A percentile compares a stretch with the other conserved stretches of the same genome.
These are phyloP conservation scores for Gobio occitaniae DNA, from an alignment of 2,797 vertebrate genomes.

Conservation along the genomic window DNA sequence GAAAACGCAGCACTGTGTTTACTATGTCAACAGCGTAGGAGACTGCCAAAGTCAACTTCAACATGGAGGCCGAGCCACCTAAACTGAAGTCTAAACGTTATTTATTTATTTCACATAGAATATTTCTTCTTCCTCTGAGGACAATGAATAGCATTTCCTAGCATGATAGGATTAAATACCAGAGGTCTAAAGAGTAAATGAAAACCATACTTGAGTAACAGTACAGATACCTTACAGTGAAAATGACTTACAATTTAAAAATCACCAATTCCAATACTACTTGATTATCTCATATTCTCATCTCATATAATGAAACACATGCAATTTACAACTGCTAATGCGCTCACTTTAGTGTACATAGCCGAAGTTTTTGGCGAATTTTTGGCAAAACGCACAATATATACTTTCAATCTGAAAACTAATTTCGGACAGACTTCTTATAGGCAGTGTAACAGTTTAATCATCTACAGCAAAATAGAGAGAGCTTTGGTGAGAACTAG, in stretches of 20 bases:
- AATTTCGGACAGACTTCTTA: no score
- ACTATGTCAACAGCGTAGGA: no score
- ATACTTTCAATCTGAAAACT: neutral
- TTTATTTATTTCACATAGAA: constrained; percentile 19
- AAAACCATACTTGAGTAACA: neutral
- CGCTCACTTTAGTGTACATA: neutral
- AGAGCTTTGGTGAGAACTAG: no score
- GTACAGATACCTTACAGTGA: neutral
- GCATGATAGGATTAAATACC: neutral
- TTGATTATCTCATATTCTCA: neutral
- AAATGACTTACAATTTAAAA: neutral
- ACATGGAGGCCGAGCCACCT: neutral
- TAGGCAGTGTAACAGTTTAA: no score
- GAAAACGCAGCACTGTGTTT: no score
- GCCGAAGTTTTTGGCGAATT: neutral
- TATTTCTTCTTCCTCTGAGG: constrained; percentile 4
- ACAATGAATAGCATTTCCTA: neutral
- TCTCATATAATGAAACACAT: neutral
- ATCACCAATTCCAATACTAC: neutral
- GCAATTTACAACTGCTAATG: neutral
- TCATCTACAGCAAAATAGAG: no score
- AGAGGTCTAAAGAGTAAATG: neutral
- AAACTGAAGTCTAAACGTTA: neutral
- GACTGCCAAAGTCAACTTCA: neutral
- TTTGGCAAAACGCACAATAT: neutral